A percentile compares a stretch with the other conserved stretches of the same genome.
phyloP scores from a whole-genome alignment of 53 echinoderm and acorn worm species.

The Astropecten irregularis region DNA sequence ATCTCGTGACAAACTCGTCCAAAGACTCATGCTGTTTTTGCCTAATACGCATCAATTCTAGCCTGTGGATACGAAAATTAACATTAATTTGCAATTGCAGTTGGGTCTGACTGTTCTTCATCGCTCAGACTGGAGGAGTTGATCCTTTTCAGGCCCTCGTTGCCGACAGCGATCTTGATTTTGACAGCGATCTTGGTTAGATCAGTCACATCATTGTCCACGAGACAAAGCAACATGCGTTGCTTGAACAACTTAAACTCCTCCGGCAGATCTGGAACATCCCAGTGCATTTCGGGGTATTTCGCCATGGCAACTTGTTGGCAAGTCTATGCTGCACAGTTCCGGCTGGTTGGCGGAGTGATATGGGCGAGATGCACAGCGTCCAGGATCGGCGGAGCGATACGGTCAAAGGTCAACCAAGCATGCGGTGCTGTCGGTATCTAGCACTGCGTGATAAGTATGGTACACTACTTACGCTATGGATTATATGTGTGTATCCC shows the following conservation, averaged over 20 bases:
- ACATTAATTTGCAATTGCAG: slow-evolving; percentile 32
- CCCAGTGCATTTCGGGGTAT: slow-evolving; percentile 28
- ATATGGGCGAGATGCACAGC: too few relatives aligned
- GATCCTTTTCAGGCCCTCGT: slow-evolving; percentile 59
- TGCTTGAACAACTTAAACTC: slow-evolving; percentile 38
- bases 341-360: too few relatives aligned
- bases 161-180: slow-evolving; percentile 53
- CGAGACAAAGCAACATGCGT: not conserved
- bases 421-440: not conserved
- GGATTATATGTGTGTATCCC: not conserved
- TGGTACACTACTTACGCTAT: too few relatives aligned
- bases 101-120: slow-evolving; percentile 50
- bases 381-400: not conserved
- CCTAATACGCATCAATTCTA: slow-evolving; percentile 49
- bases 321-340: too few relatives aligned
- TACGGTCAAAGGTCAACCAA: slow-evolving; percentile 1
- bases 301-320: slow-evolving; percentile 31
- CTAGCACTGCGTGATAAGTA: not conserved
- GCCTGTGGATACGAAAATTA: slow-evolving; percentile 22
- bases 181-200: not conserved
- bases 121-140: slow-evolving; percentile 59
- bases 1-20: slow-evolving; percentile 59
- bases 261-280: too few relatives aligned
- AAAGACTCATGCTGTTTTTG: slow-evolving; percentile 32
- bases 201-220: not conserved